Evolutionary conservation across 2,113 vertebrate genomes (phyloP), one percentile per base, ranked within the genome.

Genomic region (Choloepus hoffmanni): DNA sequence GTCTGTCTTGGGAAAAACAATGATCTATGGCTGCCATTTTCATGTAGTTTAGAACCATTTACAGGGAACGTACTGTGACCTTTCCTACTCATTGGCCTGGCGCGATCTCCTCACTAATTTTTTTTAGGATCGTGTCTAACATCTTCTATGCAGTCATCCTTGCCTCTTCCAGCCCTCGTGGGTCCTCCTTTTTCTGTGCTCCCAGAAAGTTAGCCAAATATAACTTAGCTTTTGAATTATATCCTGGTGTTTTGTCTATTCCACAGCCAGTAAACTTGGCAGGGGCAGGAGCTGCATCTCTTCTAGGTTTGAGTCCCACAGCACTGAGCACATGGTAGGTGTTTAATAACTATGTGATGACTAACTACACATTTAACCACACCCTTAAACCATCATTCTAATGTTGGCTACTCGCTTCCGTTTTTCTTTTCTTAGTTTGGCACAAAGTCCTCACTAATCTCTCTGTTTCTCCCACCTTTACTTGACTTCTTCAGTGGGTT

Each of bases 351-450:
- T 21, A 55, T 24, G 48, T 73, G n/a, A 65, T n/a, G 65, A 72
- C 23, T 68, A 63, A 58, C 28, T 45, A 36, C 68, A 92, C 78
- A 70, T 67, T 89, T 50, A 63, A 48, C 62, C 45, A 70, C 5
- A 72, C 24, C 14, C 55, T 89, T 60, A 65, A 86, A 33, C 77
- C 36, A 74, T 70, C 33, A 83, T 55, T 70, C 63, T 82, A 48
- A 65, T 48, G 0, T 72, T 89, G 70, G 45, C 50, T 92, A 65
- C 58, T 10, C 89, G 78, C 50, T 92, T 85, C 43, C 1, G 2
- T 62, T 82, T 85, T 67, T 70, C 19, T 60, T 48, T 65, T 78
- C 24, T 0, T 14, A 58, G 5, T 94, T 97, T 96, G 96, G 78
- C 89, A 95, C 85, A 55, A 83, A 77, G 58, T 94, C 26, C 5